Percentiles rank a stretch among this genome's conserved stretches.
Conservation (phyloP, 2,888 invertebrate genomes). For the Catocala nupta region DNA sequence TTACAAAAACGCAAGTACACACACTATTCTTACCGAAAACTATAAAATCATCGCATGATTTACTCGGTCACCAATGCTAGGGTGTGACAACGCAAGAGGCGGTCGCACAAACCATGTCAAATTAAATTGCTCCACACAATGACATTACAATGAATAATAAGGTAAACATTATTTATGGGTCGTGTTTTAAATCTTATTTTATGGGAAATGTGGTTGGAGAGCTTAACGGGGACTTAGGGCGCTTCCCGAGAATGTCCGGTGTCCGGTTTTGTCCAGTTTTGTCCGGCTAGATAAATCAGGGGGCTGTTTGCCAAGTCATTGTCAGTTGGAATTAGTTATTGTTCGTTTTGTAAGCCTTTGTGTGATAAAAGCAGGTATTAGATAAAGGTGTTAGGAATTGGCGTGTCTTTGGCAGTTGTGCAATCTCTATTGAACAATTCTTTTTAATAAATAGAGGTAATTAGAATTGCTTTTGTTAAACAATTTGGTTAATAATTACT, state of each 20-base stretch:
- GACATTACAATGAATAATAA: constrained; percentile 67
- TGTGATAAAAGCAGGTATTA: constrained; percentile 16
- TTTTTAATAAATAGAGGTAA: too few species aligned
- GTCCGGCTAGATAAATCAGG: constrained; percentile 47
- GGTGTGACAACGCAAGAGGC: constrained; percentile 56
- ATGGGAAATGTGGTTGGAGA: constrained; percentile 83
- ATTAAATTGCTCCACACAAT: constrained; percentile 71
- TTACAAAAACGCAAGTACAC: constrained; percentile 5
- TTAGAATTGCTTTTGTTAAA: too few species aligned
- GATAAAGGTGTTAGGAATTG: constrained; percentile 11
- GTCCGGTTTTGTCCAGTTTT: constrained; percentile 52
- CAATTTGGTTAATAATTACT: too few species aligned
- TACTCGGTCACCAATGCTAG: constrained; percentile 36
- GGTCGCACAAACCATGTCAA: constrained; percentile 69
- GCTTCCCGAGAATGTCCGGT: constrained; percentile 53
- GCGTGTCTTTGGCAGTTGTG: constrained; percentile 5
- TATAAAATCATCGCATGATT: constrained; percentile 43
- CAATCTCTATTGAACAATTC: not conserved
- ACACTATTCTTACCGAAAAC: constrained; percentile 11
- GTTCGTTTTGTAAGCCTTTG: constrained; percentile 29
- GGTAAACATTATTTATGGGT: constrained; percentile 70
- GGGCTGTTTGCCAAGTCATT: constrained; percentile 53
- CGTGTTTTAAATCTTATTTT: constrained; percentile 83
- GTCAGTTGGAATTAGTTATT: constrained; percentile 36
- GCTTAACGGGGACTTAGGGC: constrained; percentile 73